Conservation (phyloP, 2,113 vertebrate species). For the Ochotona curzoniae region DNA sequence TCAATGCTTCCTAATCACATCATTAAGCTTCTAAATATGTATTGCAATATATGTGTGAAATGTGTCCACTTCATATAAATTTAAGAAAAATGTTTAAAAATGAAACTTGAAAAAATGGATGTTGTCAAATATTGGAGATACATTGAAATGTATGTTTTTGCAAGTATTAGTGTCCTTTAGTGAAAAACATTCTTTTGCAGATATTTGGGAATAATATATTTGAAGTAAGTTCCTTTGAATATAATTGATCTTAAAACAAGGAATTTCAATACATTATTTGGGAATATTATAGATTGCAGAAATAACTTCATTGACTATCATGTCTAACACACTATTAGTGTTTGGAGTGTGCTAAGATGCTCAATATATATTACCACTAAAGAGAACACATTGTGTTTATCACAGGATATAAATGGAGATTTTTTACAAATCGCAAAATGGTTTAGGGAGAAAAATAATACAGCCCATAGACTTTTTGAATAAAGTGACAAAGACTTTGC, state of each 20-base stretch:
- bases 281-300: slow-evolving; percentile 32
- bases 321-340: not conserved
- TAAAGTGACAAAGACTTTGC: not conserved
- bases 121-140: not conserved
- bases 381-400: not conserved
- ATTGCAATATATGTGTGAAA: too few species aligned
- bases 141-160: too few species aligned
- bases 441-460: not conserved
- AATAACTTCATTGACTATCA: not conserved
- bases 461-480: not conserved
- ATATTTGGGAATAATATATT: too few species aligned
- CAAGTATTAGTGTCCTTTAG: too few species aligned
- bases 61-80: too few species aligned
- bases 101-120: not conserved
- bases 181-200: too few species aligned
- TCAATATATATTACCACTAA: not conserved
- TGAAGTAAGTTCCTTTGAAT: too few species aligned
- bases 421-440: not conserved
- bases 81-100: too few species aligned
- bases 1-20: not conserved
- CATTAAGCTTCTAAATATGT: too few species aligned
- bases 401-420: not conserved
- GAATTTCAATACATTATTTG: not conserved
- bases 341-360: not conserved
- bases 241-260: not conserved